phyloP scores from a whole-genome alignment of 2,797 vertebrate species.

The Tolypeutes matacus region DNA sequence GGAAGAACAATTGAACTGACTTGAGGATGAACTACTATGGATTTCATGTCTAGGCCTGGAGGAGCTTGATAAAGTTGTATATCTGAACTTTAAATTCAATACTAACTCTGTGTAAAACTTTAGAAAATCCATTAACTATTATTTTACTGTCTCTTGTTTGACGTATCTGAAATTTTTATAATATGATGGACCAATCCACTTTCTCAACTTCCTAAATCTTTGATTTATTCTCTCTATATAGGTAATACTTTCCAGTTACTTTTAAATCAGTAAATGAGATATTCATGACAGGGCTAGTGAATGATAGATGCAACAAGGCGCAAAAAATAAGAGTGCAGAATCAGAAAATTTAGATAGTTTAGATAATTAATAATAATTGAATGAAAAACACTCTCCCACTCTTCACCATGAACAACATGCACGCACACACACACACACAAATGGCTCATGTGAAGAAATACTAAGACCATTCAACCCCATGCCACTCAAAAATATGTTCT shows the following conservation, averaged over 20 bases:
- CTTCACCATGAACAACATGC: neutral
- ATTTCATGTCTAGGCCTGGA: neutral
- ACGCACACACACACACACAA: neutral
- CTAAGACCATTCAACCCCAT: neutral
- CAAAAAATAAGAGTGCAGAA: conserved; percentile 9
- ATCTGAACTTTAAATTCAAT: neutral
- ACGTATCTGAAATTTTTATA: neutral
- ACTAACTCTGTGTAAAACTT: neutral
- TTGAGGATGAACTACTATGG: neutral
- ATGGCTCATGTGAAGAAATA: neutral
- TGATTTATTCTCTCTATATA: neutral
- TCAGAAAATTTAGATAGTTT: conserved; percentile 37
- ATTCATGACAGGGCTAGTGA: neutral
- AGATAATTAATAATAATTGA: conserved; percentile 43
- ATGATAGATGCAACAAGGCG: conserved; percentile 18
- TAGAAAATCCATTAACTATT: neutral
- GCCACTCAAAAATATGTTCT: neutral
- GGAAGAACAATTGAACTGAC: neutral
- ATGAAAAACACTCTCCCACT: neutral
- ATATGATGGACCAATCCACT: neutral
- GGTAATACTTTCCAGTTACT: conserved; percentile 26
- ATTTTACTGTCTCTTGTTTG: conserved; percentile 9
- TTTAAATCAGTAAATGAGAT: conserved; percentile 24
- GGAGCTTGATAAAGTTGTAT: neutral
- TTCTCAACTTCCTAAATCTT: conserved; percentile 24